Conservation (phyloP, 2,797 vertebrate genomes). For the Cephalopachus bancanus region DNA sequence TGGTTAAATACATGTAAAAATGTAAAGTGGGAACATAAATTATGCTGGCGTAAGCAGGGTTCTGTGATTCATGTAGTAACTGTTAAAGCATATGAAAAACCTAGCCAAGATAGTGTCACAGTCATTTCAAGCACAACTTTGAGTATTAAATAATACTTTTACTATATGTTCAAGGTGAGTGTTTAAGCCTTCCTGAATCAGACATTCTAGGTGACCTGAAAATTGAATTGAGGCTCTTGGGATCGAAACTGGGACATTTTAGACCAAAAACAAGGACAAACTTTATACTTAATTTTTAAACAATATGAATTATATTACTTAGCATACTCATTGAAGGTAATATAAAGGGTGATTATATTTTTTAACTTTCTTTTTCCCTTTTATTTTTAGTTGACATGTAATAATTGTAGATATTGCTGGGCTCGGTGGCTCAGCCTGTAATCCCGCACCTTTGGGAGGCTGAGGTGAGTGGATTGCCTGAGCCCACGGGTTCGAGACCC, state of each 20-base stretch:
- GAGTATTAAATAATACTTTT: conserved; percentile 68
- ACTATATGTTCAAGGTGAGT: conserved; percentile 40
- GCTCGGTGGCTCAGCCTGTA: no score
- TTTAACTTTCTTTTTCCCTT: conserved; percentile 24
- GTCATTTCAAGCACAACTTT: conserved; percentile 66
- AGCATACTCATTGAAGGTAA: conserved; percentile 32
- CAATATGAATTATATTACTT: conserved; percentile 60
- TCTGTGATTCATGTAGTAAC: not conserved
- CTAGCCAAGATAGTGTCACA: not conserved
- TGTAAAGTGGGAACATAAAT: conserved; percentile 32
- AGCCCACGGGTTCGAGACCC: no score
- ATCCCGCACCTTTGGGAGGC: no score
- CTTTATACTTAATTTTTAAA: conserved; percentile 70
- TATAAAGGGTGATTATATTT: conserved; percentile 58
- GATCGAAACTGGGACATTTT: conserved; percentile 79
- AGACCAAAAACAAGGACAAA: conserved; percentile 78
- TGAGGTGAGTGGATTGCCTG: no score
- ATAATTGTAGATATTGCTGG: not conserved
- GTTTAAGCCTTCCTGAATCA: conserved; percentile 70
- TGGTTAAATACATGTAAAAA: conserved; percentile 24
- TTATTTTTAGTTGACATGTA: not conserved
- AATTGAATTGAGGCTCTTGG: conserved; percentile 67
- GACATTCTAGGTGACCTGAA: conserved; percentile 80
- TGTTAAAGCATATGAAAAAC: conserved; percentile 50
- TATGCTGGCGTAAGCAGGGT: not conserved